Percentiles rank a stretch among this genome's conserved stretches.
Evolutionary conservation across 2,113 vertebrate species (phyloP).

Genomic region (Anser brachyrhynchus): DNA sequence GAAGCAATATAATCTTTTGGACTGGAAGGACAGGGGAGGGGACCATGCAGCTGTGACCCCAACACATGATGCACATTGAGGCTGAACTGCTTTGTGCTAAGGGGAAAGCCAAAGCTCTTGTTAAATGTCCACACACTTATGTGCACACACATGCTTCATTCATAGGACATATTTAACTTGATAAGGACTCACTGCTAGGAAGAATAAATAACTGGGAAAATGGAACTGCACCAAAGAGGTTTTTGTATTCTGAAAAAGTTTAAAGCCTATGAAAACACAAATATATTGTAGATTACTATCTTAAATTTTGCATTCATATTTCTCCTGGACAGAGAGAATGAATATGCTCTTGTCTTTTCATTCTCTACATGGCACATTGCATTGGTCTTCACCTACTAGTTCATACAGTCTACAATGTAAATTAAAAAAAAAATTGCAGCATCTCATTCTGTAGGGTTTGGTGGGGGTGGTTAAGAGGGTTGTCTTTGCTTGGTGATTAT

Average conservation of each 20-base stretch:
- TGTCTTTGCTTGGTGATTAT: not conserved
- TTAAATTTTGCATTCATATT: not conserved
- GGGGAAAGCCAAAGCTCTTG: not conserved
- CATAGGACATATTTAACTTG: accelerated
- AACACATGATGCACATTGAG: not conserved
- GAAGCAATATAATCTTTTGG: not conserved
- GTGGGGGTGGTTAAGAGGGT: not conserved
- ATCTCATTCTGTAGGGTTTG: not conserved
- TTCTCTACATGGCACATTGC: not conserved
- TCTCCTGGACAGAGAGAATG: not conserved
- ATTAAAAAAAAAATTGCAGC: not conserved
- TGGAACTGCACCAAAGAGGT: not conserved
- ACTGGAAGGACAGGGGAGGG: not conserved
- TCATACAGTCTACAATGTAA: not conserved
- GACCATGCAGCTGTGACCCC: not conserved
- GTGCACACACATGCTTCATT: not conserved
- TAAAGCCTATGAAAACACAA: not conserved
- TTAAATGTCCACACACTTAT: not conserved
- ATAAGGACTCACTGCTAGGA: not conserved
- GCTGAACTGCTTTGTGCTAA: not conserved
- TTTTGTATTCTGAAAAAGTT: not conserved
- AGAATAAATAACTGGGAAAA: not conserved
- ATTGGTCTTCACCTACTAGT: not conserved
- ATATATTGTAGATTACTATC: not conserved
- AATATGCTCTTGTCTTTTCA: not conserved